Conservation (phyloP, 92 coral and sea anemone species). For the Muricea muricata region DNA sequence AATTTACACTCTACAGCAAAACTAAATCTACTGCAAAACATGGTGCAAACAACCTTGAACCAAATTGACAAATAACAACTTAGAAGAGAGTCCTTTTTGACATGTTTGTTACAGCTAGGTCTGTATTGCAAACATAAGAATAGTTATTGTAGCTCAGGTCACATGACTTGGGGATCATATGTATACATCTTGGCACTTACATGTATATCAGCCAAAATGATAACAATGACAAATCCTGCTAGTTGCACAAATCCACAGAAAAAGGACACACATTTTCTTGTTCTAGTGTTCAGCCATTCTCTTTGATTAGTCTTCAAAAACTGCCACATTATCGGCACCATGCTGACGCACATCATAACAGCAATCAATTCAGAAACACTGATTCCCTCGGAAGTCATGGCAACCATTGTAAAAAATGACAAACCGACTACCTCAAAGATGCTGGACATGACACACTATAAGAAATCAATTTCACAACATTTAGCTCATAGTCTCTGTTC, state of each 20-base stretch:
- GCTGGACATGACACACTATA: slow-evolving; percentile 71
- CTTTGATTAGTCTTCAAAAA: slow-evolving; percentile 32
- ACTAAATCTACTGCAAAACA: too few relatives aligned
- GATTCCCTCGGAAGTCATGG: slow-evolving; percentile 44
- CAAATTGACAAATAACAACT: too few relatives aligned
- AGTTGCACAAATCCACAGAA: slow-evolving; percentile 62
- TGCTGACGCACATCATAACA: slow-evolving; percentile 81
- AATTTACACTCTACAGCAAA: too few relatives aligned
- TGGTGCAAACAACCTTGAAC: too few relatives aligned
- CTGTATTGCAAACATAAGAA: too few relatives aligned
- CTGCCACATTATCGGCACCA: slow-evolving; percentile 78
- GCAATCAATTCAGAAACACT: slow-evolving; percentile 65
- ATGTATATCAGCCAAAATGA: too few relatives aligned
- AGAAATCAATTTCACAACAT: neutral
- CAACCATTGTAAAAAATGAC: slow-evolving; percentile 72
- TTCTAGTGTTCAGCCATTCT: neutral
- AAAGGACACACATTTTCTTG: slow-evolving; percentile 13
- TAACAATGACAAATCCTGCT: slow-evolving; percentile 62
- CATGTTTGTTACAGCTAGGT: too few relatives aligned
- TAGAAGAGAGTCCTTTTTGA: too few relatives aligned
- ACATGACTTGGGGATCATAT: too few relatives aligned
- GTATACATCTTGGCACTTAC: too few relatives aligned
- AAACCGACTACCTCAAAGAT: slow-evolving; percentile 79
- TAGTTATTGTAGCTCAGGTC: too few relatives aligned
- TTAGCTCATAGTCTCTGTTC: too few relatives aligned